A percentile compares a stretch with the other conserved stretches of the same genome.
Conservation (phyloP, 1,140 invertebrate genomes). For the Drosophila tani region DNA sequence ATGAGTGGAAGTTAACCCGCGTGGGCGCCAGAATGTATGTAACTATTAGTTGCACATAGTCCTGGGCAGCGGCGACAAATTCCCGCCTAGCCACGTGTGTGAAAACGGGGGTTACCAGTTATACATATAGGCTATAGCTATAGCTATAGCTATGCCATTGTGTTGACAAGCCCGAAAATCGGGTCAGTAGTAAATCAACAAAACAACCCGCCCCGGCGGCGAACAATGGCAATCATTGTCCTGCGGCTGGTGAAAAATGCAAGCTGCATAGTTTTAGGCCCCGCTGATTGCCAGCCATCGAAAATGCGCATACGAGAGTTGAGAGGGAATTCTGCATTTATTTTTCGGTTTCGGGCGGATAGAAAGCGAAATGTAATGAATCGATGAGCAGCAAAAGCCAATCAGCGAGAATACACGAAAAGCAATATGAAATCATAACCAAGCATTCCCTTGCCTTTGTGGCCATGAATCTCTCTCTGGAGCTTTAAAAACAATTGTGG, state of each 20-base stretch:
- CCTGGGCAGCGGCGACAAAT: constrained; percentile 67
- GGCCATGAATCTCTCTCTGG: not conserved
- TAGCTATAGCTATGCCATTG: constrained; percentile 36
- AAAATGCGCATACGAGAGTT: constrained; percentile 31
- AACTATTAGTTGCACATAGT: constrained; percentile 75
- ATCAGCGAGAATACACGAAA: constrained; percentile 31
- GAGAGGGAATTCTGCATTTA: constrained; percentile 11
- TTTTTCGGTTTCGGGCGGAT: constrained; percentile 34
- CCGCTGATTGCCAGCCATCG: constrained; percentile 57
- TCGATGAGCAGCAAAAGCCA: constrained; percentile 42
- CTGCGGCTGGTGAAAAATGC: constrained; percentile 70
- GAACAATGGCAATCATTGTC: constrained; percentile 77
- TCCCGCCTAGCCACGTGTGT: constrained; percentile 46
- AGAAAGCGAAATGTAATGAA: constrained; percentile 50
- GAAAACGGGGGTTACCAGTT: not conserved
- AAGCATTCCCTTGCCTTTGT: not conserved
- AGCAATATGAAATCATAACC: constrained; percentile 34
- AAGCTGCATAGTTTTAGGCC: constrained; percentile 69
- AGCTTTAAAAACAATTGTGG: constrained; percentile 31
- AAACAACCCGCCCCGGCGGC: constrained; percentile 56
- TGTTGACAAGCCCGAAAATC: constrained; percentile 77
- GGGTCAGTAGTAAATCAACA: constrained; percentile 80
- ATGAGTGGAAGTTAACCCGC: constrained; percentile 12
- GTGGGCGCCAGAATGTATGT: constrained; percentile 67
- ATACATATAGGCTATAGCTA: not conserved